phyloP scores from a whole-genome alignment of 2,888 invertebrate species.

The Nomada fucata region DNA sequence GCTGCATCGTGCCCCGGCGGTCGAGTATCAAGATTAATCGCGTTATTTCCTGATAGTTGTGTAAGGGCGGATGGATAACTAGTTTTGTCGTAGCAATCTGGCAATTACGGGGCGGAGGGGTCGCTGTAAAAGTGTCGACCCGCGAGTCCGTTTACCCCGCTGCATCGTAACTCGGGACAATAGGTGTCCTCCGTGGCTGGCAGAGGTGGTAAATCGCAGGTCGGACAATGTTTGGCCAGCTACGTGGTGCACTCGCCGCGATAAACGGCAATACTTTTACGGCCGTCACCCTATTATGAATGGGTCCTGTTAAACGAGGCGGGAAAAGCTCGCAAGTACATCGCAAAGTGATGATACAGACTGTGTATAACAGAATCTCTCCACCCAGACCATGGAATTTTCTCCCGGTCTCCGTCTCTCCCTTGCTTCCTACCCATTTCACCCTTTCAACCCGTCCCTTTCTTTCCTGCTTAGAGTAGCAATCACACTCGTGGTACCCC shows the following conservation, averaged over 20 bases:
- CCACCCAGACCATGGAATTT: slow-evolving; percentile 27
- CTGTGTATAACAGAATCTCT: slow-evolving; percentile 70
- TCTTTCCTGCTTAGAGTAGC: neutral
- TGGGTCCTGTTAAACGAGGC: slow-evolving; percentile 77
- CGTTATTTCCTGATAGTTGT: slow-evolving; percentile 61
- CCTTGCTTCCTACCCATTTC: neutral
- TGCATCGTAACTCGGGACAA: slow-evolving; percentile 63
- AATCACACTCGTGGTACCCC: neutral
- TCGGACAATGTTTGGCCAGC: slow-evolving; percentile 66
- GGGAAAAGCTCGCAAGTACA: slow-evolving; percentile 77
- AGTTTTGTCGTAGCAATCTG: slow-evolving; percentile 71
- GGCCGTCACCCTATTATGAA: slow-evolving; percentile 74
- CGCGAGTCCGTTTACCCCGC: slow-evolving; percentile 13
- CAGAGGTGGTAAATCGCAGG: slow-evolving; percentile 62
- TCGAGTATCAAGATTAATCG: slow-evolving; percentile 60
- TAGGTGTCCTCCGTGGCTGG: slow-evolving; percentile 39
- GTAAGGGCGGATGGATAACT: slow-evolving; percentile 34
- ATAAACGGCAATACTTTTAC: slow-evolving; percentile 72
- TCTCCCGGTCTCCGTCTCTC: neutral
- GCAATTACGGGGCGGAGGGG: slow-evolving; percentile 66
- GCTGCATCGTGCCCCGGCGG: slow-evolving; percentile 16
- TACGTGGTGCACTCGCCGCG: slow-evolving; percentile 58
- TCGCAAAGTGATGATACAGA: slow-evolving; percentile 75
- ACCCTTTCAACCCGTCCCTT: neutral
- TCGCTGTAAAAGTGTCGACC: slow-evolving; percentile 60